Conservation (phyloP, 2,888 invertebrate species). For the Ochropleura leucogaster region DNA sequence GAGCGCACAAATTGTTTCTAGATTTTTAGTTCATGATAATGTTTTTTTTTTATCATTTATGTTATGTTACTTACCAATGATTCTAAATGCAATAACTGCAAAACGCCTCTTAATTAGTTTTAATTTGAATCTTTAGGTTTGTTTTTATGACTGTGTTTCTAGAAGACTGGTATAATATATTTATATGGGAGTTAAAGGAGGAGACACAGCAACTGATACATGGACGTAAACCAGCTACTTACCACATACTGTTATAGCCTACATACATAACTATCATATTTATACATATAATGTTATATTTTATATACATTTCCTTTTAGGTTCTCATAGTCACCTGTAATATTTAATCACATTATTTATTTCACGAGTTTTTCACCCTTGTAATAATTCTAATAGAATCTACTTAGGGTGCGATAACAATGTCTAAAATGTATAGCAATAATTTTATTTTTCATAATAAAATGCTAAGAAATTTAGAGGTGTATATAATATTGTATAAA, state of each 20-base stretch:
- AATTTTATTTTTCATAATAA: conserved; percentile 28
- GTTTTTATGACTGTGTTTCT: conserved; percentile 26
- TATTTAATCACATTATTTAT: conserved; percentile 59
- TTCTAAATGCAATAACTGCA: conserved; percentile 54
- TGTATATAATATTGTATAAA: conserved; percentile 50
- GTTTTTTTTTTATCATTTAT: conserved; percentile 41
- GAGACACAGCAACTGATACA: conserved; percentile 22
- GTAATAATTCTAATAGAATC: conserved; percentile 25
- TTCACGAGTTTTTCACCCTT: conserved; percentile 34
- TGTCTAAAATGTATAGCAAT: conserved; percentile 43
- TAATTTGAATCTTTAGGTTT: conserved; percentile 40
- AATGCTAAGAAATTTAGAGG: conserved; percentile 16
- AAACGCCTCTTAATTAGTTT: conserved; percentile 47
- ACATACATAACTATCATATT: conserved; percentile 25
- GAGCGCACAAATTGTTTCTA: conserved; percentile 62
- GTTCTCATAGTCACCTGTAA: conserved; percentile 47
- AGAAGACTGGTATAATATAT: conserved; percentile 24
- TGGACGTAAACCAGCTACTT: conserved; percentile 18
- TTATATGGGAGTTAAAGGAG: neutral
- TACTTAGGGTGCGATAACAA: conserved; percentile 31
- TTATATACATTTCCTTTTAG: conserved; percentile 36
- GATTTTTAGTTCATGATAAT: conserved; percentile 48
- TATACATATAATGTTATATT: conserved; percentile 31
- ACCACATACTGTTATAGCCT: conserved; percentile 17
- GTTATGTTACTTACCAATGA: conserved; percentile 49